phyloP scores from a whole-genome alignment of 2,797 vertebrate genomes.

The Acipenser oxyrinchus region DNA sequence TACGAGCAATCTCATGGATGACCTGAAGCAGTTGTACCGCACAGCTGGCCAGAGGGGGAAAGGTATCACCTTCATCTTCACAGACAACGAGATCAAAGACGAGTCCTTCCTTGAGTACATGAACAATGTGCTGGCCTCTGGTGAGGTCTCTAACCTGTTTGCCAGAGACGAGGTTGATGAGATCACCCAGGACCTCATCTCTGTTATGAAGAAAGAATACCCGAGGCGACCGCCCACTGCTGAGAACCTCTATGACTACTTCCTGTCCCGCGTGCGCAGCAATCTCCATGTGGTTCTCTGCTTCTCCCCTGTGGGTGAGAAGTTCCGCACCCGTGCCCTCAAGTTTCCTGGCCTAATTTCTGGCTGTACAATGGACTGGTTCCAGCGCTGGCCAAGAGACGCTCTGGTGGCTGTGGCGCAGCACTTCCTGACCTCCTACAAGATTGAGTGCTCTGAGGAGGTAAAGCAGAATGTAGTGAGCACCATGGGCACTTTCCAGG shows the following conservation, averaged over 20 bases:
- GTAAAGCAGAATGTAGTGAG: slow-evolving; percentile 59
- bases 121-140: slow-evolving; percentile 73
- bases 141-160: slow-evolving; percentile 72
- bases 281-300: slow-evolving; percentile 75
- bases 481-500: slow-evolving; percentile 75
- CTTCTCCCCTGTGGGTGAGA: slow-evolving; percentile 75
- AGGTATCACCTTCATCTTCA: slow-evolving; percentile 72
- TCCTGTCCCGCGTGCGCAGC: slow-evolving; percentile 65
- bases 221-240: slow-evolving; percentile 54
- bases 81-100: slow-evolving; percentile 75
- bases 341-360: slow-evolving; percentile 76
- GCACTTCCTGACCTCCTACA: slow-evolving; percentile 64
- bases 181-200: slow-evolving; percentile 69
- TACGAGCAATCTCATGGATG: slow-evolving; percentile 70
- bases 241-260: slow-evolving; percentile 74
- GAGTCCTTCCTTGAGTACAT: slow-evolving; percentile 77
- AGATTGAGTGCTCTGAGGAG: slow-evolving; percentile 62
- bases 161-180: slow-evolving; percentile 71
- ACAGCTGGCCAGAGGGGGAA: slow-evolving; percentile 64
- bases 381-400: slow-evolving; percentile 71
- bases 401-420: slow-evolving; percentile 71
- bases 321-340: slow-evolving; percentile 63
- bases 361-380: slow-evolving; percentile 76
- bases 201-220: slow-evolving; percentile 60
- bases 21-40: slow-evolving; percentile 68